Percentiles rank a stretch among this genome's conserved stretches.
These are phyloP conservation scores for Machimus atricapillus DNA, from an alignment of 2,888 invertebrate species.

Conservation along the genomic window DNA sequence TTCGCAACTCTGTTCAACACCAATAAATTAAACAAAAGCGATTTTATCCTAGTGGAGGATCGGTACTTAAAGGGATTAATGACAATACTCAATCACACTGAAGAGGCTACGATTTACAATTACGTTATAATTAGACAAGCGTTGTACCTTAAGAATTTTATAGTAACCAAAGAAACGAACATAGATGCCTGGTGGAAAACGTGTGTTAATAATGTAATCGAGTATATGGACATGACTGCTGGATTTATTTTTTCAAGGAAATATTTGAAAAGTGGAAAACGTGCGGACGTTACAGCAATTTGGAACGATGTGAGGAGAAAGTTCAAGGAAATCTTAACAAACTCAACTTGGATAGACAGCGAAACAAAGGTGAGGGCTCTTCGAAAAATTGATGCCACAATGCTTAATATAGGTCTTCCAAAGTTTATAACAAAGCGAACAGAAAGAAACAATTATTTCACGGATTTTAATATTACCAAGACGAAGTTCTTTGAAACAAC, in stretches of 20 bases:
- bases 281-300: not conserved
- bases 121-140: conserved; percentile 8
- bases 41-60: conserved; percentile 16
- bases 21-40: not conserved
- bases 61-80: conserved; percentile 30
- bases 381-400: not conserved
- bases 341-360: not conserved
- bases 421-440: not conserved
- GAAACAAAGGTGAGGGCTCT: not conserved
- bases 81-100: not conserved
- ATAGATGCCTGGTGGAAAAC: conserved; percentile 71
- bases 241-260: conserved; percentile 66
- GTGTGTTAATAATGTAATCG: conserved; percentile 85
- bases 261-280: not conserved
- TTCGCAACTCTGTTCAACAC: conserved; percentile 12
- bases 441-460: not conserved
- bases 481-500: conserved; percentile 5
- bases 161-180: not conserved
- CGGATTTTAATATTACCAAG: not conserved
- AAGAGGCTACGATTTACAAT: conserved; percentile 30
- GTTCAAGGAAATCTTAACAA: not conserved
- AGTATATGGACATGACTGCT: conserved; percentile 74
- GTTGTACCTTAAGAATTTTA: not conserved
- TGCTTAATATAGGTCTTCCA: conserved; percentile 5
- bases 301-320: not conserved